Conservation (phyloP, 2,113 vertebrate species). For the Leucopsar rothschildi region DNA sequence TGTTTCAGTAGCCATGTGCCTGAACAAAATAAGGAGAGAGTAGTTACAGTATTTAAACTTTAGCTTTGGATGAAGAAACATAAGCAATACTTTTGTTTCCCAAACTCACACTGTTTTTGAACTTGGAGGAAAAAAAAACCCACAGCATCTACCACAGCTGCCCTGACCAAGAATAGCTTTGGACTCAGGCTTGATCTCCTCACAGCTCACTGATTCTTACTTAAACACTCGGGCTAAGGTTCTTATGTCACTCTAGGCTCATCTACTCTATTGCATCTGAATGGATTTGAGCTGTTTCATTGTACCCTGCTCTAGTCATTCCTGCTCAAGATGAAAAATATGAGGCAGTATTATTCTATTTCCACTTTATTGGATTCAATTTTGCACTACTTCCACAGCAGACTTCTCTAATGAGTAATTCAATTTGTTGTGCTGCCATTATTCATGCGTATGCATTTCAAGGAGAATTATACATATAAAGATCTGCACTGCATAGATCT, state of each 20-base stretch:
- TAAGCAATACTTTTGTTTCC: neutral
- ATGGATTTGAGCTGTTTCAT: neutral
- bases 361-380: neutral
- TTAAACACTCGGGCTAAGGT: neutral
- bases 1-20: neutral
- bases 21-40: neutral
- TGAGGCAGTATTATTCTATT: neutral
- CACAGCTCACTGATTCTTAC: neutral
- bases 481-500: neutral
- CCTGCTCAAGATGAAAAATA: neutral
- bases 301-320: neutral
- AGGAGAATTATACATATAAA: neutral
- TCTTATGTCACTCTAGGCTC: neutral
- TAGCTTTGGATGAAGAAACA: neutral
- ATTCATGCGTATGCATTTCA: neutral
- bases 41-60: neutral
- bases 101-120: neutral
- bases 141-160: neutral
- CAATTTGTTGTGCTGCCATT: neutral
- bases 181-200: neutral
- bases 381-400: neutral
- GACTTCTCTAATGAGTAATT: neutral
- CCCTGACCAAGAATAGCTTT: neutral
- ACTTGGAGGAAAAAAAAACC: neutral
- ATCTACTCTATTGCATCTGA: neutral